A percentile compares a stretch with the other conserved stretches of the same genome.
phyloP scores from a whole-genome alignment of 2,888 invertebrate species.

The Lithophane leautieri region DNA sequence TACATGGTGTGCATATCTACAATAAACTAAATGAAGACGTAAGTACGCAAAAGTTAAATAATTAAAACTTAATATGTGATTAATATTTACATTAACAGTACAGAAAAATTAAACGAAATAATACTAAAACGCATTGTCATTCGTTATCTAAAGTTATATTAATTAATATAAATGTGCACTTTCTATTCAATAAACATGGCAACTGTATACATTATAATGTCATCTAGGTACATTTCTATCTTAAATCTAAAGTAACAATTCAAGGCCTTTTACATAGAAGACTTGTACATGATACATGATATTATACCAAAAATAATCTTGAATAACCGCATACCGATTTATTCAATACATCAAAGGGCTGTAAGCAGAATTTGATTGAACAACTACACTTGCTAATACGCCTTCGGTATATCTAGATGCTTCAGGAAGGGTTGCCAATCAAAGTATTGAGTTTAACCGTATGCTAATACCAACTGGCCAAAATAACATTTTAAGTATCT shows the following conservation, averaged over 20 bases:
- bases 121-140: conserved; percentile 89
- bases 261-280: conserved; percentile 81
- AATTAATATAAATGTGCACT: conserved; percentile 69
- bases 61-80: conserved; percentile 49
- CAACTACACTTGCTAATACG: conserved; percentile 6
- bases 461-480: conserved; percentile 30
- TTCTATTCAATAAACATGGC: conserved; percentile 82
- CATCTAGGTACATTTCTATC: conserved; percentile 71
- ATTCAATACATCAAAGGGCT: conserved; percentile 1
- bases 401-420: neutral
- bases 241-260: conserved; percentile 76
- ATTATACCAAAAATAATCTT: conserved; percentile 52
- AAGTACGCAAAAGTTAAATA: conserved; percentile 56
- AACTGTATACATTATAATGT: conserved; percentile 74
- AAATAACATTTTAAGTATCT: conserved; percentile 28
- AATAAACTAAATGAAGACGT: conserved; percentile 47
- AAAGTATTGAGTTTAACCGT: conserved; percentile 38
- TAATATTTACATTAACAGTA: conserved; percentile 69
- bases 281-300: conserved; percentile 68
- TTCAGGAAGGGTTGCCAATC: neutral
- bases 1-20: conserved; percentile 53
- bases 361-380: neutral
- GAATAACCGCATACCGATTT: conserved; percentile 36
- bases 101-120: conserved; percentile 80
- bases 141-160: conserved; percentile 72